These are phyloP conservation scores for Falco columbarius DNA, from an alignment of 2,797 vertebrate genomes.

Conservation along the genomic window DNA sequence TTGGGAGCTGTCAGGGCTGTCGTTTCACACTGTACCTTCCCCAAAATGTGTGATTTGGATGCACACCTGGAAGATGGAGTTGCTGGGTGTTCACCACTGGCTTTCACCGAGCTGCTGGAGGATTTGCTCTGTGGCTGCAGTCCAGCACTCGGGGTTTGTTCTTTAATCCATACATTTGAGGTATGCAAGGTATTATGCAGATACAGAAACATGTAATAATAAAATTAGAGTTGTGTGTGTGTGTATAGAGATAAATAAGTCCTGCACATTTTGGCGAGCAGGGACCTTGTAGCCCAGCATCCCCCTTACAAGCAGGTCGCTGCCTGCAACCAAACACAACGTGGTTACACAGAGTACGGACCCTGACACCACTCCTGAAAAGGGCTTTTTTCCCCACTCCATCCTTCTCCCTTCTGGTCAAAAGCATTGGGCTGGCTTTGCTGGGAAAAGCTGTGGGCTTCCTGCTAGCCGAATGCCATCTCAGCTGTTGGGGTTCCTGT, in stretches of 20 bases:
- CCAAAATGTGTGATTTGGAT: fast-evolving
- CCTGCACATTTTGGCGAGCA: too few species aligned
- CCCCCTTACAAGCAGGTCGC: too few species aligned
- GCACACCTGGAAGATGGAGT: not conserved
- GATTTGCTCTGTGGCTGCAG: not conserved
- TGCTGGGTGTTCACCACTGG: not conserved
- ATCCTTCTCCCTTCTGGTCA: not conserved
- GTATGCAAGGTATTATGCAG: not conserved
- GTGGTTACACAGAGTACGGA: fast-evolving
- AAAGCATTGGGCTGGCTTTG: not conserved
- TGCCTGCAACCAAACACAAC: not conserved
- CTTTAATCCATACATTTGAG: not conserved
- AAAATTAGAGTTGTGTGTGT: fast-evolving
- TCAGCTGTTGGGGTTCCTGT: not conserved
- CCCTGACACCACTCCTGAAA: not conserved
- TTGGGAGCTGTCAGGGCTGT: not conserved
- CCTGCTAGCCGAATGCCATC: fast-evolving
- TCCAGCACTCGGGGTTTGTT: not conserved
- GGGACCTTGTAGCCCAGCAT: not conserved
- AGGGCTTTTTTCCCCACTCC: not conserved
- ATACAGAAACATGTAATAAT: not conserved
- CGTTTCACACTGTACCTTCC: not conserved
- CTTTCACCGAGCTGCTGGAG: not conserved
- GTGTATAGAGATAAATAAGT: not conserved
- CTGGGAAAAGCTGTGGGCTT: not conserved